Evolutionary conservation across 2,113 vertebrate species (phyloP).

Genomic region (Kryptolebias marmoratus): DNA sequence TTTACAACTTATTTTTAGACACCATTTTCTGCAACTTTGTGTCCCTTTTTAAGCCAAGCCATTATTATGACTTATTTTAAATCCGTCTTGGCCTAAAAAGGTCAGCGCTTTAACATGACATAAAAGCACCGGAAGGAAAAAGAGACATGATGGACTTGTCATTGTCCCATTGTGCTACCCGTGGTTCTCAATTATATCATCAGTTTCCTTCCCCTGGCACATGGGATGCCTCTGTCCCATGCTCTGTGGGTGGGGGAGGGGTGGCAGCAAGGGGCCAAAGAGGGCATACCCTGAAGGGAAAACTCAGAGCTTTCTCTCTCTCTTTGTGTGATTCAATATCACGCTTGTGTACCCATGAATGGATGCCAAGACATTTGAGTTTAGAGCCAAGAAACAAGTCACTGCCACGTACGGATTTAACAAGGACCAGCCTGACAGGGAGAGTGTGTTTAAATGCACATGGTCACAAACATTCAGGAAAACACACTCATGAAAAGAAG

Average conservation of each 20-base stretch:
- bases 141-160: background rate
- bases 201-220: slow-evolving; percentile 53
- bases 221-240: slow-evolving; percentile 55
- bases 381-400: slow-evolving; percentile 56
- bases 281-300: slow-evolving; percentile 66
- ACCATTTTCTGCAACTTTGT: background rate
- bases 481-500: background rate
- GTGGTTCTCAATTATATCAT: slow-evolving; percentile 50
- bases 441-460: slow-evolving; percentile 1
- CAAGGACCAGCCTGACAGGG: slow-evolving; percentile 17
- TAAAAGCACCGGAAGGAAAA: background rate
- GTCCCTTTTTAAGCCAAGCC: background rate
- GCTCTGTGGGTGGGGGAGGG: slow-evolving; percentile 21
- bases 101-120: background rate
- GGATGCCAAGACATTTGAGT: slow-evolving; percentile 62
- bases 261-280: slow-evolving; percentile 37
- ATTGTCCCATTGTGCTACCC: slow-evolving; percentile 4
- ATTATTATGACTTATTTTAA: background rate
- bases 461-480: background rate
- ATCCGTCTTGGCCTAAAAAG: background rate
- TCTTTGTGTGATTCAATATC: slow-evolving; percentile 76
- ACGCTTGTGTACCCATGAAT: slow-evolving; percentile 70
- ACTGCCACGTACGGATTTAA: slow-evolving; percentile 21
- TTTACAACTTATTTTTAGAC: background rate
- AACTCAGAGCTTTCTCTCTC: slow-evolving; percentile 63